Percentiles rank a stretch among this genome's conserved stretches.
Conservation (phyloP, 2,888 invertebrate species). For the Drosophila fulvimacula region DNA sequence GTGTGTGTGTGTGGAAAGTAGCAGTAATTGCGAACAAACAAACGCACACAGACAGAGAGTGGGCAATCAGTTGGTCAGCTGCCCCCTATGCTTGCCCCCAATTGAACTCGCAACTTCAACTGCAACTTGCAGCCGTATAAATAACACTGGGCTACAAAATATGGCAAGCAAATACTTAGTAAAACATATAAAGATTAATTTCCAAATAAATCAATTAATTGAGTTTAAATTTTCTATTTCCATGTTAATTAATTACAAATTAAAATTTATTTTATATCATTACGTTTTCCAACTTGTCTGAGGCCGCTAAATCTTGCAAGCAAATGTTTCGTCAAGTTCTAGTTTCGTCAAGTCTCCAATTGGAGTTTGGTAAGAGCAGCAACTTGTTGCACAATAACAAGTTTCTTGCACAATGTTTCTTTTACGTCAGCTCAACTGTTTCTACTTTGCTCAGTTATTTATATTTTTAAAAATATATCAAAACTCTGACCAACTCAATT, state of each 20-base stretch:
- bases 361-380: neutral
- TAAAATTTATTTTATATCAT: neutral
- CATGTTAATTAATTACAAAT: neutral
- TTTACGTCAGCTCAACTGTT: neutral
- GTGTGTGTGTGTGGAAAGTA: neutral
- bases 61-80: conserved; percentile 29
- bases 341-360: neutral
- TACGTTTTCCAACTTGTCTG: neutral
- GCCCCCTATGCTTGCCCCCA: conserved; percentile 45
- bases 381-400: conserved; percentile 8
- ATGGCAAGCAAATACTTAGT: neutral
- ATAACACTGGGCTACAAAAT: conserved; percentile 33
- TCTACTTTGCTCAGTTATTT: neutral
- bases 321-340: neutral
- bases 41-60: conserved; percentile 18
- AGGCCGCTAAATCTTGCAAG: neutral
- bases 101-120: conserved; percentile 54
- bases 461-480: neutral
- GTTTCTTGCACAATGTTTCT: neutral
- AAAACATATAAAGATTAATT: neutral
- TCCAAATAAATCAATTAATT: neutral
- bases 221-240: too few species aligned
- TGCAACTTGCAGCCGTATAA: conserved; percentile 25
- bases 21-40: conserved; percentile 9
- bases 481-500: neutral